Conservation (phyloP, 2,113 vertebrate species). For the Monopterus albus region DNA sequence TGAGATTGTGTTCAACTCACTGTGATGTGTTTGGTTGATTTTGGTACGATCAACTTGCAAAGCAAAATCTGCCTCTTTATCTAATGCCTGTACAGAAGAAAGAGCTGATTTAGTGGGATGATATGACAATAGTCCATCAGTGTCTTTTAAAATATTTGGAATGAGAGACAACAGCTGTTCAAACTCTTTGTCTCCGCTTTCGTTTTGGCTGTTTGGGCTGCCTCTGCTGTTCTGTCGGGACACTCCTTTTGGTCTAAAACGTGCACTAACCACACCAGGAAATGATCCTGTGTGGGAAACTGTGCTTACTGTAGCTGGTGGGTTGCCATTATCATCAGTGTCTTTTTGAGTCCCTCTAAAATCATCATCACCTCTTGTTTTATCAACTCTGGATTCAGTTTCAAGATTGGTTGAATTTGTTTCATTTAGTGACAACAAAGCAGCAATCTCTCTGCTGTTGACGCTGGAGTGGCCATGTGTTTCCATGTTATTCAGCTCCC, state of each 20-base stretch:
- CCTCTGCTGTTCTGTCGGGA: constrained; percentile 50
- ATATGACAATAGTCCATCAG: constrained; percentile 57
- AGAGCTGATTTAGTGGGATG: constrained; percentile 59
- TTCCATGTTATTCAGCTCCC: constrained; percentile 14
- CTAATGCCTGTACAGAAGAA: constrained; percentile 17
- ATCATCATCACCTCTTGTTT: not conserved
- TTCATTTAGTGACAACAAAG: constrained; percentile 6
- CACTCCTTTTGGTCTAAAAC: constrained; percentile 66
- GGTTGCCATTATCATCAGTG: constrained; percentile 71
- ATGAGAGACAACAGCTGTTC: constrained; percentile 62
- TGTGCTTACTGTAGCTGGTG: not conserved
- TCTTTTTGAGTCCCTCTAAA: constrained; percentile 29
- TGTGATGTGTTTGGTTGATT: not conserved
- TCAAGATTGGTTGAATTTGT: not conserved
- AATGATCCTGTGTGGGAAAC: constrained; percentile 17
- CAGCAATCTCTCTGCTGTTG: not conserved
- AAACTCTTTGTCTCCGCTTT: constrained; percentile 50
- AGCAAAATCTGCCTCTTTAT: constrained; percentile 33
- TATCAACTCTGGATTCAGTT: constrained; percentile 5
- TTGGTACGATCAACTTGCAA: not conserved
- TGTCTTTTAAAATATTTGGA: constrained; percentile 56
- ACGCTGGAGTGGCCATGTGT: not conserved
- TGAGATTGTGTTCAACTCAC: not conserved
- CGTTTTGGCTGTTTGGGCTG: constrained; percentile 45
- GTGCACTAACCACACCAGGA: constrained; percentile 67